Evolutionary conservation across 2,888 invertebrate genomes (phyloP).

Genomic region (Odontocerum albicorne): DNA sequence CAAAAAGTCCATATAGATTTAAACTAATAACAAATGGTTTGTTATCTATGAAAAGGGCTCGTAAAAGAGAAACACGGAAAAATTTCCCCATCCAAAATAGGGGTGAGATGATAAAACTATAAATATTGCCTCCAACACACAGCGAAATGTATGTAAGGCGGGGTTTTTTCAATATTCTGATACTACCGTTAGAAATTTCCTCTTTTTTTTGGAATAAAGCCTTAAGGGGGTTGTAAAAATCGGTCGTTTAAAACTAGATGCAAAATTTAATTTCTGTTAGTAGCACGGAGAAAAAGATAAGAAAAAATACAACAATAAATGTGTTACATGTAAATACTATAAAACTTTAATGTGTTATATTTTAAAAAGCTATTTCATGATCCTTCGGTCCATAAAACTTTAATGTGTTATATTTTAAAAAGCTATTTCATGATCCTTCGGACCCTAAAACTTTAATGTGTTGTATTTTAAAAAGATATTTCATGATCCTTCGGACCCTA

Average conservation of each 20-base stretch:
- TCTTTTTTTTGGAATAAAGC: background rate
- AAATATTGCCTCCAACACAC: slow-evolving; percentile 27
- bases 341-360: too few species aligned
- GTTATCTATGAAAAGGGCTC: background rate
- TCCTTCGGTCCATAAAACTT: too few species aligned
- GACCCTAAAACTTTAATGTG: too few species aligned
- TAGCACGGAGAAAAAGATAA: background rate
- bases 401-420: too few species aligned
- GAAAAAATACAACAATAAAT: background rate
- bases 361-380: too few species aligned
- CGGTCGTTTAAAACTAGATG: background rate
- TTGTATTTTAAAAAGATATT: too few species aligned
- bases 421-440: too few species aligned
- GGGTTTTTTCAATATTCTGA: background rate
- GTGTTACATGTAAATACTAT: too few species aligned
- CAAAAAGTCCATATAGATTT: too few species aligned
- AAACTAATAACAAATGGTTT: background rate
- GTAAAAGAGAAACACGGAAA: slow-evolving; percentile 9
- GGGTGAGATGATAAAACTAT: slow-evolving; percentile 30
- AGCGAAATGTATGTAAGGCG: slow-evolving; percentile 4
- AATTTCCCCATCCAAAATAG: background rate
- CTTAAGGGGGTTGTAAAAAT: background rate
- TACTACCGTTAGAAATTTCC: background rate
- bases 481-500: too few species aligned
- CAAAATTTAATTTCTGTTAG: background rate